Evolutionary conservation across 2,797 vertebrate genomes (phyloP), one percentile per base, ranked within the genome.

Genomic region (Sebastes dallii): DNA sequence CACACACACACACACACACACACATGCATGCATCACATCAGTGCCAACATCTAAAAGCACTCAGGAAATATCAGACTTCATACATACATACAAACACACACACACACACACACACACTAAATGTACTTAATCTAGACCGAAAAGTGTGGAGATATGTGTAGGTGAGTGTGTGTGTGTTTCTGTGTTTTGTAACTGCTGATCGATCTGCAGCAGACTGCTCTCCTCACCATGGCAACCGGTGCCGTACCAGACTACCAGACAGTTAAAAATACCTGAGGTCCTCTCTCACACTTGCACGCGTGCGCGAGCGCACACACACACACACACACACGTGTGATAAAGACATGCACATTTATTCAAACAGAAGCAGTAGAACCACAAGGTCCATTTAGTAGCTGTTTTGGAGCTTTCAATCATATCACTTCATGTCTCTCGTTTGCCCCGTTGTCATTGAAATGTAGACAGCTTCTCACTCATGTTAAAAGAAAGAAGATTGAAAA

Each of bases 261-360:
- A 64, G 66, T 58, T 66, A 90, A 77, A 83, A 73, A 80, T 69
- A 68, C 27, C 97, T 97, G 84, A 64, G 20, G 10, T 20, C 6
- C 24, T 27, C 34, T 36, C 32, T 39, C 46, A 18, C 64, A 60
- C 55, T 70, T 50, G 59, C 50, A 66, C 30, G 20, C 18, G 10
- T 5, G 4, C 2, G 8, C 56, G 39, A 24, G 13, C 50, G 29
- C 27, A 42, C 52, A 36, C 34, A 36, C n/a, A n/a, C n/a, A n/a
- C 36, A 39, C 36, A 42, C 39, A 42, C 36, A 39, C 36, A 14
- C 36, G 36, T 39, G 39, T 46, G 24, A 12, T 54, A 7, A 36
- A 56, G 14, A 12, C n/a, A 36, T 27, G 8, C 42, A 66, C 6
- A 61, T 20, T 32, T n/a, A 32, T 61, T 61, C 29, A 32, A n/a